These are phyloP conservation scores for Rhagonycha fulva DNA, from an alignment of 2,888 invertebrate species.

Conservation along the genomic window DNA sequence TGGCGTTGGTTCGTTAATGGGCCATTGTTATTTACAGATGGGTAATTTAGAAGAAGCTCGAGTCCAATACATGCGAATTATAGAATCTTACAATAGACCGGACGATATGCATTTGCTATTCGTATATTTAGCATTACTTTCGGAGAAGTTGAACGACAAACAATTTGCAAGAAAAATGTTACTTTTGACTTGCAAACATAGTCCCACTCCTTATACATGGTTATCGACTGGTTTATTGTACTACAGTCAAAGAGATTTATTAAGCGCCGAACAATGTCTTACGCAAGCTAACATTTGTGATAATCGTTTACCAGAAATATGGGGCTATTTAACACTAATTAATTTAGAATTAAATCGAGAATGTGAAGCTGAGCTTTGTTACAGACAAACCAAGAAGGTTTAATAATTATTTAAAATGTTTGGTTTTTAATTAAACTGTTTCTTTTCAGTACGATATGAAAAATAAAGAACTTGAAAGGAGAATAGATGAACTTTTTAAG, in stretches of 20 bases:
- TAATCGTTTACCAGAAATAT: slow-evolving; percentile 47
- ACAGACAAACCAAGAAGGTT: slow-evolving; percentile 46
- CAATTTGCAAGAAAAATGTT: slow-evolving; percentile 48
- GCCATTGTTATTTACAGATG: slow-evolving; percentile 45
- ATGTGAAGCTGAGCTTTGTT: slow-evolving; percentile 50
- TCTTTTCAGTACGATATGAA: slow-evolving; percentile 15
- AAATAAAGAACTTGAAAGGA: neutral
- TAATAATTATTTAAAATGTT: neutral
- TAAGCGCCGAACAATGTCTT: slow-evolving; percentile 53
- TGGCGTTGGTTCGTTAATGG: slow-evolving; percentile 44
- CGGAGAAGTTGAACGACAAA: slow-evolving; percentile 39
- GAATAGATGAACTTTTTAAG: neutral
- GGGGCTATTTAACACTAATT: slow-evolving; percentile 51
- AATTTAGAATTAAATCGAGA: slow-evolving; percentile 46
- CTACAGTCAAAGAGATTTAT: slow-evolving; percentile 46
- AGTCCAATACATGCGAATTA: slow-evolving; percentile 43
- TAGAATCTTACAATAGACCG: slow-evolving; percentile 45
- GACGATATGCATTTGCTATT: slow-evolving; percentile 48
- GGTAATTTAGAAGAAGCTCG: slow-evolving; percentile 40
- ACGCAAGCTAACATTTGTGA: slow-evolving; percentile 50
- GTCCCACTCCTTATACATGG: slow-evolving; percentile 52
- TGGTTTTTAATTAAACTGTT: neutral
- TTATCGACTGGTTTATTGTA: slow-evolving; percentile 36
- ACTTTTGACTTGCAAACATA: slow-evolving; percentile 46
- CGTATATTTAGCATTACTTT: slow-evolving; percentile 43